These are phyloP conservation scores for Rhagoletis pomonella DNA, from an alignment of 1,140 invertebrate genomes.

Conservation along the genomic window DNA sequence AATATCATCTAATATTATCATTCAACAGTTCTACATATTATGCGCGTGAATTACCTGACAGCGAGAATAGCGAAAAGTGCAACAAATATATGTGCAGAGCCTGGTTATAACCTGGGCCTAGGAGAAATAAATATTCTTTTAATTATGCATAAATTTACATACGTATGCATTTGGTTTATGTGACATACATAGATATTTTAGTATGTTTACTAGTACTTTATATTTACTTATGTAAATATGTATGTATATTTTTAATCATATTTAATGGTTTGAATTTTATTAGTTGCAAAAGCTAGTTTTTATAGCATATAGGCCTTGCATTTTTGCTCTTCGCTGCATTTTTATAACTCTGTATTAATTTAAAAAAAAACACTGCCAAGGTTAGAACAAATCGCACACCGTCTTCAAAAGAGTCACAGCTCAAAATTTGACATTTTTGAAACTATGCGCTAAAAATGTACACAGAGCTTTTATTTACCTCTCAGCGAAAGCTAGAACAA, in stretches of 20 bases:
- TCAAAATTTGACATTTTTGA: too few species aligned
- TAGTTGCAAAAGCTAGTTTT: too few species aligned
- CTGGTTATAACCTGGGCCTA: background rate
- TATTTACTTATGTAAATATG: background rate
- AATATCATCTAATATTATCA: too few species aligned
- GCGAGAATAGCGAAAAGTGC: background rate
- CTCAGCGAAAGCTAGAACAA: too few species aligned
- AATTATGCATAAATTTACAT: too few species aligned
- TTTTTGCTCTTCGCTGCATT: background rate
- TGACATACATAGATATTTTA: too few species aligned
- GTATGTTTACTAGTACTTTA: background rate
- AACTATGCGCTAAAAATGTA: too few species aligned
- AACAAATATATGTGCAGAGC: background rate
- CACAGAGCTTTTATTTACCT: too few species aligned
- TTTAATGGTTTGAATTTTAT: too few species aligned
- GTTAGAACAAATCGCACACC: slow-evolving; percentile 21
- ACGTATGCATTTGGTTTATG: too few species aligned
- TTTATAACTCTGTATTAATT: background rate
- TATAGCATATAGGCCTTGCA: background rate
- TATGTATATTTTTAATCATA: background rate
- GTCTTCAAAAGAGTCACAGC: too few species aligned
- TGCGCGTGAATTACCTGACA: background rate
- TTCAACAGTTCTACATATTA: background rate
- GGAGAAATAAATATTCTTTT: too few species aligned
- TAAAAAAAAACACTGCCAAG: slow-evolving; percentile 27